Base-by-base conservation (phyloP, 1,140 invertebrate genomes). In the Maconellicoccus hirsutus region DNA sequence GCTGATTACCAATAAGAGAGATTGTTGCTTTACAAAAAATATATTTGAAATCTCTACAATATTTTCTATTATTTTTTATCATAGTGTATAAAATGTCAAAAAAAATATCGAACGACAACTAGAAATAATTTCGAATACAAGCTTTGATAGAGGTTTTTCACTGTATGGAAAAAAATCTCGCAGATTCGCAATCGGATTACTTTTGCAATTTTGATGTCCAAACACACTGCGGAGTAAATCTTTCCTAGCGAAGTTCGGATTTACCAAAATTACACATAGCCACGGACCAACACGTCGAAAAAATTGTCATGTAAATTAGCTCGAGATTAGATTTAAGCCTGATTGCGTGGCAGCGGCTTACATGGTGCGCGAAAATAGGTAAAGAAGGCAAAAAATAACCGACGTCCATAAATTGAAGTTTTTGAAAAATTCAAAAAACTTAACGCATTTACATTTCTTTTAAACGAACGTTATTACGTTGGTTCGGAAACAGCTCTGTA, bases 271-370 rank as follows among this genome's bases (percentile, higher is more conserved):
- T 52, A 52, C 42, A 52, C 42, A 33, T 33, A 33, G 29, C 12
- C 29, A 33, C 29, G 42, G 10, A 52, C 42, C 12, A 52, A 52
- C 42, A 19, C 42, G 16, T 16, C 42, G 42, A 52, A 52, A 52
- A 52, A 52, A 52, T 52, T 52, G 42, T 52, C 42, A 52, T 52
- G 42, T 52, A 52, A 52, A 52, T 52, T 52, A 52, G 42, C n/a
- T 52, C n/a, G 12, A 19, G 42, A 52, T 52, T 52, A 52, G 42
- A 19, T 52, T 33, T 52, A 52, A 52, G 42, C 42, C n/a, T 14
- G 42, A 52, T 16, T 52, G 29, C 16, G 42, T 8, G 42, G 4
- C 42, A 4, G 42, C n/a, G 3, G 42, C n/a, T 52, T 52, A 33
- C 4, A 33, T 12, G 29, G 12, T 33, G 29, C 12, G 29, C 29